Evolutionary conservation across 2,888 invertebrate species (phyloP), one percentile per base, ranked within the genome.

Genomic region (Lapara coniferarum): DNA sequence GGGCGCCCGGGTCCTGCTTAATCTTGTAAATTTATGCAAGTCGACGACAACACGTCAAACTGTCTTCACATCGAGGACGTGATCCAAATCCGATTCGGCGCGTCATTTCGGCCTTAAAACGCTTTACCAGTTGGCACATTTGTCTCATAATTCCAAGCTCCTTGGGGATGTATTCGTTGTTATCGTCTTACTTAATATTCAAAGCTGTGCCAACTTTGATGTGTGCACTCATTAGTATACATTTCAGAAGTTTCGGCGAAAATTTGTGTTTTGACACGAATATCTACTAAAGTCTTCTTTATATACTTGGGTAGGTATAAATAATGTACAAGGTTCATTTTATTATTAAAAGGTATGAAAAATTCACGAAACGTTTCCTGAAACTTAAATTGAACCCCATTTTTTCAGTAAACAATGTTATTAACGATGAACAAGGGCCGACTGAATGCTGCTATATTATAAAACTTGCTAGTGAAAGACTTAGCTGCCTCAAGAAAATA

Each of bases 1-100:
- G 70, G 67, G 69, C 44, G 66, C 79, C 74, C 79, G 81, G 85
- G 81, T 78, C 77, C 87, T 84, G 85, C 83, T 92, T 92, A 91
- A 89, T 90, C 89, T 91, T 92, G 92, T 90, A 92, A 93, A 93
- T 92, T 90, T 93, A 93, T 93, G 92, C 92, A 90, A 93, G 89
- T 87, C 88, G 88, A 84, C 86, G 88, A 86, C 90, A 88, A 87
- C 90, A 89, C 89, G 90, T 91, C 92, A 91, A 89, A 89, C 91
- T 90, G 90, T 88, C 90, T 91, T 88, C 86, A 81, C 85, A 83
- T 78, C 71, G 85, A 87, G 85, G 83, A 91, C 90, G 91, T 91
- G 91, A 92, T 92, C 90, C 88, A 91, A 92, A 92, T 92, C 89
- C 90, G 86, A 91, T 92, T 91, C 86, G 75, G 81, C 80, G 88